Conservation (phyloP, 1,140 invertebrate species). For the Ostrea edulis region DNA sequence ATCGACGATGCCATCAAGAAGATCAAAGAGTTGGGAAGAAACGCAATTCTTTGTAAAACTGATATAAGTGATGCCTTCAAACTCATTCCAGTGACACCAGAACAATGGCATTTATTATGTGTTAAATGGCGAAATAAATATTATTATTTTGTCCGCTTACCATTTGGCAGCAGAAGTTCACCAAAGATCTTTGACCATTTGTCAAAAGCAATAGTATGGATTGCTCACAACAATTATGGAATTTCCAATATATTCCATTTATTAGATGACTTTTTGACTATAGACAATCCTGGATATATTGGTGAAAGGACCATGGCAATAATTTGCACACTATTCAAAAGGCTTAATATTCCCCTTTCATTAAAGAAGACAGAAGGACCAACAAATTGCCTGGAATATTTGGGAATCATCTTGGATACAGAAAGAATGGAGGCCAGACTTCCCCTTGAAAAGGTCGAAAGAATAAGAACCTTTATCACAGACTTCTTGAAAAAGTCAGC, state of each 20-base stretch:
- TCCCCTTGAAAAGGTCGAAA: conserved; percentile 24
- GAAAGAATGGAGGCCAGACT: conserved; percentile 45
- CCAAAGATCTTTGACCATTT: conserved; percentile 44
- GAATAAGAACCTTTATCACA: not conserved
- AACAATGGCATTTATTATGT: too few relatives aligned
- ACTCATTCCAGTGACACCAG: too few relatives aligned
- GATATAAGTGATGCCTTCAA: too few relatives aligned
- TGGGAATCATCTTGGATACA: conserved; percentile 44
- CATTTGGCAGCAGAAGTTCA: conserved; percentile 47
- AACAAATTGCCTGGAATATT: conserved; percentile 32
- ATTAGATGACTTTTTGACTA: conserved; percentile 49
- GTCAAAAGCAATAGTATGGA: conserved; percentile 36
- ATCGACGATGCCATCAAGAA: too few relatives aligned
- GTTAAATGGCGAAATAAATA: too few relatives aligned
- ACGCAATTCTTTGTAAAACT: too few relatives aligned
- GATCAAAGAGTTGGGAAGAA: too few relatives aligned
- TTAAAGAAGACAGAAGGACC: conserved; percentile 45
- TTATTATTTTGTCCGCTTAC: conserved; percentile 22
- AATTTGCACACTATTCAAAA: conserved; percentile 13
- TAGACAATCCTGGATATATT: conserved; percentile 15
- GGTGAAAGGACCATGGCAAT: conserved; percentile 47
- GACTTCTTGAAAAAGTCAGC: conserved; percentile 16
- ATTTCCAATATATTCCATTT: conserved; percentile 44
- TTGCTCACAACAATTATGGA: conserved; percentile 30
- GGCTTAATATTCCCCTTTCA: too few relatives aligned